phyloP scores from a whole-genome alignment of 2,888 invertebrate genomes.

The Sussaba pulchella region DNA sequence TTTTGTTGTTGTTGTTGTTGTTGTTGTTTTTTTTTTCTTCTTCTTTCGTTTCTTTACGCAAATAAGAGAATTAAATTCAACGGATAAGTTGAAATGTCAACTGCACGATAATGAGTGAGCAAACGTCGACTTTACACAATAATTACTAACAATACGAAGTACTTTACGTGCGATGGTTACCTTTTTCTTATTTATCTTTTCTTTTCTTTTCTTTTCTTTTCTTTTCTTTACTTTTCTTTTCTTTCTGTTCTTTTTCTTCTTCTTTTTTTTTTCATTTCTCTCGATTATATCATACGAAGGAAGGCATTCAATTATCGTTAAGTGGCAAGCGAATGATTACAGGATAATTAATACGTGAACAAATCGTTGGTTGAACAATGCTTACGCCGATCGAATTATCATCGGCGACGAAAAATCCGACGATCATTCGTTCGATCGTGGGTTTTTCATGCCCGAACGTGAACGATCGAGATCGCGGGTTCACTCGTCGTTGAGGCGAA shows the following conservation, averaged over 20 bases:
- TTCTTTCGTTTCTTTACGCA: constrained; percentile 32
- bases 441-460: neutral
- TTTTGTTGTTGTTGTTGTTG: neutral
- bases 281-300: constrained; percentile 67
- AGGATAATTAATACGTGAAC: constrained; percentile 57
- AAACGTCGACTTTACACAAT: constrained; percentile 59
- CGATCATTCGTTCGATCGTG: constrained; percentile 28
- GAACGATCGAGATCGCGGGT: neutral
- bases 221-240: neutral
- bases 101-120: constrained; percentile 48
- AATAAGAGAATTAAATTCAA: constrained; percentile 21
- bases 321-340: constrained; percentile 62
- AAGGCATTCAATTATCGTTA: constrained; percentile 71
- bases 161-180: constrained; percentile 67
- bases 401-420: constrained; percentile 30
- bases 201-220: neutral
- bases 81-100: neutral
- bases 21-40: constrained; percentile 11
- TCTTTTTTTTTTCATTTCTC: neutral
- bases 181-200: constrained; percentile 2
- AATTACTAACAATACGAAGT: constrained; percentile 75
- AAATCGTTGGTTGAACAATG: constrained; percentile 51
- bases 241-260: neutral
- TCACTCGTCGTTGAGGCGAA: too few relatives aligned
- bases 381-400: constrained; percentile 45